Evolutionary conservation across 2,888 invertebrate species (phyloP).

Genomic region (Plebejus melissa): DNA sequence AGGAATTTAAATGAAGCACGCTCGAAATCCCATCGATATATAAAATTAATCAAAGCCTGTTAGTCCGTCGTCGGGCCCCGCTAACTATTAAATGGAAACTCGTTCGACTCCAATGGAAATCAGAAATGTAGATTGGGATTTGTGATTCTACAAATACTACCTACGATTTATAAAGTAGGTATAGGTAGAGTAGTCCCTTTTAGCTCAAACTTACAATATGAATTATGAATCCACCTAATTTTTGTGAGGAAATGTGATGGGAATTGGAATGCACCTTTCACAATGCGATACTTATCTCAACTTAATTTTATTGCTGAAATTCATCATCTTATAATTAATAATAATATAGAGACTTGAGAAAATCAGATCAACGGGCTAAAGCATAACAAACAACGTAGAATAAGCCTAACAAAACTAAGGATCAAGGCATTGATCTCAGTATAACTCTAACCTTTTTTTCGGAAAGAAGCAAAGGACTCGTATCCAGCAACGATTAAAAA

Average conservation of each 20-base stretch:
- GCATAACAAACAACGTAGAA: background rate
- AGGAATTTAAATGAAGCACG: conserved; percentile 22
- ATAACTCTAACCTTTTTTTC: background rate
- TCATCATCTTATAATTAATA: background rate
- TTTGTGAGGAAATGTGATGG: background rate
- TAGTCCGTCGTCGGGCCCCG: conserved; percentile 4
- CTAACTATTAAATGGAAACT: conserved; percentile 10
- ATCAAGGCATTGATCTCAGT: background rate
- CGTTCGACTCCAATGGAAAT: background rate
- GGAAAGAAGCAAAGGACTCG: background rate
- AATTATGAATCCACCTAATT: background rate
- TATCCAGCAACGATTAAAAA: background rate
- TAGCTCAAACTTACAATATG: background rate
- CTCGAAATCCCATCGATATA: conserved; percentile 22
- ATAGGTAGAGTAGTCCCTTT: background rate
- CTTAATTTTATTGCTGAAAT: background rate
- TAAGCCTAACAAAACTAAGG: background rate
- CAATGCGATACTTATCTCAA: background rate
- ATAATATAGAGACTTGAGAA: no score
- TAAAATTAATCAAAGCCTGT: conserved; percentile 25
- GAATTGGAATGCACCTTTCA: background rate
- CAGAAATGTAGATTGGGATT: conserved; percentile 1
- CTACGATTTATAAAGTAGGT: background rate
- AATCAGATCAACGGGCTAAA: no score
- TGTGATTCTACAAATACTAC: background rate